Percentiles rank a stretch among this genome's conserved stretches.
phyloP scores from a whole-genome alignment of 1,140 invertebrate genomes.

The Centruroides vittatus region DNA sequence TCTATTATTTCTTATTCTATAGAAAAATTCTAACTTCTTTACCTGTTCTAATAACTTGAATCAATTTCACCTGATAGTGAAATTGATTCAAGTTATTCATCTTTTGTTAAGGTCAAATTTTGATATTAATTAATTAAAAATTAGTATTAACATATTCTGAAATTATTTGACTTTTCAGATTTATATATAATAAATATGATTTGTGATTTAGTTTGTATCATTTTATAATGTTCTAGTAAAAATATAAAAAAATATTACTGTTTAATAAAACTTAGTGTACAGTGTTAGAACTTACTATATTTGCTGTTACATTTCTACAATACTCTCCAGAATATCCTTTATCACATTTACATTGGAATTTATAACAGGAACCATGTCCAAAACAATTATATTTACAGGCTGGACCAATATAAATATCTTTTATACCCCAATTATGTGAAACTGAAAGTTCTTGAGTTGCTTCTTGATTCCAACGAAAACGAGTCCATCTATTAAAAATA shows the following conservation, averaged over 20 bases:
- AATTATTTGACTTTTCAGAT: no score
- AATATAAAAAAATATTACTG: not conserved
- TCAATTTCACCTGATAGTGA: no score
- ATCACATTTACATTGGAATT: slow-evolving; percentile 8
- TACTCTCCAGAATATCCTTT: slow-evolving; percentile 9
- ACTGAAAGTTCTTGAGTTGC: slow-evolving; percentile 7
- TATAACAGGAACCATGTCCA: slow-evolving; percentile 8
- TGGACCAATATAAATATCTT: slow-evolving; percentile 12
- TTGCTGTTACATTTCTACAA: not conserved
- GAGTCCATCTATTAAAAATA: slow-evolving; percentile 8
- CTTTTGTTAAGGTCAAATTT: no score
- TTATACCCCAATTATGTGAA: slow-evolving; percentile 10
- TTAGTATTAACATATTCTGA: no score
- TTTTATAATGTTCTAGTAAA: no score
- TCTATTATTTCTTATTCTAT: no score
- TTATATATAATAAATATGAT: no score
- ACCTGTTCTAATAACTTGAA: no score
- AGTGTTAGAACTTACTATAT: slow-evolving; percentile 1
- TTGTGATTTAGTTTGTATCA: no score
- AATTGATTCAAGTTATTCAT: no score
- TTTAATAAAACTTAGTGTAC: not conserved
- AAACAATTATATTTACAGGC: slow-evolving; percentile 9
- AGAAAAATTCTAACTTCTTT: no score
- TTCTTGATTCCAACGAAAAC: slow-evolving; percentile 10
- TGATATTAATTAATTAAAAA: no score